Evolutionary conservation across 2,797 vertebrate genomes (phyloP).

Genomic region (Channa striata): DNA sequence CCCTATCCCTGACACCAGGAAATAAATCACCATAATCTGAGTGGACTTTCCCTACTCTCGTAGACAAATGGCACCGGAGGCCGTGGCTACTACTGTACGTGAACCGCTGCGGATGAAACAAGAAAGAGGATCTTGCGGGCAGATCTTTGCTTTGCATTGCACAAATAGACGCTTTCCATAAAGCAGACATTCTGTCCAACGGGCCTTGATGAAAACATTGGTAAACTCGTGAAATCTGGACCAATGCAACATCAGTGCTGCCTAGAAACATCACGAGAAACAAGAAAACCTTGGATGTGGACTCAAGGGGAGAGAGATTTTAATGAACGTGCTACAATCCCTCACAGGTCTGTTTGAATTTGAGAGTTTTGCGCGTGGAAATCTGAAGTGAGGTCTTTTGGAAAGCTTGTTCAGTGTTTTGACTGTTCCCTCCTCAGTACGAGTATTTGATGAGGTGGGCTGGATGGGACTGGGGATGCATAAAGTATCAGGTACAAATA

Average conservation of each 20-base stretch:
- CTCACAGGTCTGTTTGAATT: slow-evolving; percentile 34
- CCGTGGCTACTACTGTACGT: slow-evolving; percentile 5
- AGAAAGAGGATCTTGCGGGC: neutral
- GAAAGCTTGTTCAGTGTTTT: slow-evolving; percentile 16
- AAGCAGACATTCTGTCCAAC: rapidly evolving
- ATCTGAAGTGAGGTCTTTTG: slow-evolving; percentile 15
- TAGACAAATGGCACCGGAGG: slow-evolving; percentile 18
- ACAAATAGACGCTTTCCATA: neutral
- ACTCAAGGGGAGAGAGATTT: neutral
- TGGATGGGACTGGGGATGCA: neutral
- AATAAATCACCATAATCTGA: slow-evolving; percentile 48
- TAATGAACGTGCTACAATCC: neutral
- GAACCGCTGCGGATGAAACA: neutral
- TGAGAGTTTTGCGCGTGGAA: slow-evolving; percentile 19
- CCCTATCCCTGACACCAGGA: slow-evolving; percentile 26
- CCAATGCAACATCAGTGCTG: slow-evolving; percentile 11
- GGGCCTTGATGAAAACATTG: too few relatives aligned
- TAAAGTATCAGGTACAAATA: slow-evolving; percentile 54
- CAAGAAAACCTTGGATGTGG: slow-evolving; percentile 23
- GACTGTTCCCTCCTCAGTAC: slow-evolving; percentile 27
- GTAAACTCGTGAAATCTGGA: slow-evolving; percentile 14
- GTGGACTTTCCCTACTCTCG: slow-evolving; percentile 13
- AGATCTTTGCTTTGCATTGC: neutral
- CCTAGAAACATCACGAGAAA: slow-evolving; percentile 38
- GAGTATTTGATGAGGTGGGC: neutral